phyloP scores from a whole-genome alignment of 30 jellyfish, hydroid and myxozoan genomes.

The Aurelia sp. region DNA sequence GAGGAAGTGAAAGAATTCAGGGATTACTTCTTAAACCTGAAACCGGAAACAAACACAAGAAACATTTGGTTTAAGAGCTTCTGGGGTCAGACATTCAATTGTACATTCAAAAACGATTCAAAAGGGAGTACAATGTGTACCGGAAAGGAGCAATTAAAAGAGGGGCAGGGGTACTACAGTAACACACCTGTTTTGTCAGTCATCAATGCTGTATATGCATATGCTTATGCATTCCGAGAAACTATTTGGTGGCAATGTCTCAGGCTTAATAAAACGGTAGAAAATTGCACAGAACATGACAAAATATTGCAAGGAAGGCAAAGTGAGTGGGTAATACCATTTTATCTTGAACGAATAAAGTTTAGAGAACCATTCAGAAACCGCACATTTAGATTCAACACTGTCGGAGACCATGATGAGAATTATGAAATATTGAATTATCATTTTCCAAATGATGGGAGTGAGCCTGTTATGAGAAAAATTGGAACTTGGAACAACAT shows the following conservation, averaged over 20 bases:
- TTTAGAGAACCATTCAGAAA: constrained; percentile 76
- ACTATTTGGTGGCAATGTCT: constrained; percentile 48
- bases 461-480: not conserved
- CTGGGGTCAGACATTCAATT: constrained; percentile 73
- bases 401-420: constrained; percentile 48
- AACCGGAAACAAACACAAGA: constrained; percentile 36
- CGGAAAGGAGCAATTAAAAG: constrained; percentile 56
- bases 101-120: constrained; percentile 16
- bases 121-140: constrained; percentile 12
- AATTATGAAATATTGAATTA: constrained; percentile 47
- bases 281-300: not conserved
- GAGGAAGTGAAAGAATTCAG: constrained; percentile 57
- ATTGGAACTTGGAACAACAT: constrained; percentile 45
- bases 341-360: not conserved
- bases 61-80: constrained; percentile 69
- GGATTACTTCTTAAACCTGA: constrained; percentile 52
- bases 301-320: constrained; percentile 7
- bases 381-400: constrained; percentile 26
- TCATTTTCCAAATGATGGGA: not conserved
- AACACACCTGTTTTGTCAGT: constrained; percentile 63
- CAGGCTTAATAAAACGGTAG: constrained; percentile 2
- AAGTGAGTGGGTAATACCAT: constrained; percentile 7
- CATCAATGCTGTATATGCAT: constrained; percentile 80
- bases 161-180: constrained; percentile 60
- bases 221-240: constrained; percentile 60